phyloP scores from a whole-genome alignment of 2,888 invertebrate species.

The Leptinotarsa haldemani region DNA sequence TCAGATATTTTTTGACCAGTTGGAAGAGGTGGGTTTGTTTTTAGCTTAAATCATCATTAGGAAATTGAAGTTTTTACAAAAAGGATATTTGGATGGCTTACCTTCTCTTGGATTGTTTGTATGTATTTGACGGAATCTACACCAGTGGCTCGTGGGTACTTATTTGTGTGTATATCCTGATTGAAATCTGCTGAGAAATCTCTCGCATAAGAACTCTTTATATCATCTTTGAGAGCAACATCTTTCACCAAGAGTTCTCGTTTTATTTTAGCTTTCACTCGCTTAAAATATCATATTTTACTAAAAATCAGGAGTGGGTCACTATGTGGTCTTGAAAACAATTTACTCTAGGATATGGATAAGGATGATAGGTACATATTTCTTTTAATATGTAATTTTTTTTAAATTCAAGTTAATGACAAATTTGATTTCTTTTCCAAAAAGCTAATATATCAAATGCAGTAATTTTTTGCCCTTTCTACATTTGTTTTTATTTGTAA shows the following conservation, averaged over 20 bases:
- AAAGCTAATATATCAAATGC: too few species aligned
- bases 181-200: conserved; percentile 49
- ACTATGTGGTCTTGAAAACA: not conserved
- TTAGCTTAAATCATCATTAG: conserved; percentile 20
- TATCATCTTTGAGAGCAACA: conserved; percentile 53
- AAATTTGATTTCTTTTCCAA: too few species aligned
- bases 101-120: conserved; percentile 57
- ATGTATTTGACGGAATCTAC: conserved; percentile 48
- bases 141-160: conserved; percentile 37
- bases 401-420: too few species aligned
- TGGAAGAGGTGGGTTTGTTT: conserved; percentile 54
- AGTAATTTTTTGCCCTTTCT: too few species aligned
- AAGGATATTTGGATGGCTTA: conserved; percentile 31
- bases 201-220: conserved; percentile 46
- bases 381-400: too few species aligned
- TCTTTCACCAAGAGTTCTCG: conserved; percentile 49
- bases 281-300: conserved; percentile 47
- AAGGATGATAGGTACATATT: too few species aligned
- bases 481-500: too few species aligned
- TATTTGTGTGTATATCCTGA: conserved; percentile 43
- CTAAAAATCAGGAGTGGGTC: not conserved
- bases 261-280: conserved; percentile 55
- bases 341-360: too few species aligned
- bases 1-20: conserved; percentile 52
- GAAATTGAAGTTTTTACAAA: too few species aligned